Evolutionary conservation across 1,140 invertebrate genomes (phyloP), one percentile per base, ranked within the genome.

Genomic region (Stegodyphus mimosarum): DNA sequence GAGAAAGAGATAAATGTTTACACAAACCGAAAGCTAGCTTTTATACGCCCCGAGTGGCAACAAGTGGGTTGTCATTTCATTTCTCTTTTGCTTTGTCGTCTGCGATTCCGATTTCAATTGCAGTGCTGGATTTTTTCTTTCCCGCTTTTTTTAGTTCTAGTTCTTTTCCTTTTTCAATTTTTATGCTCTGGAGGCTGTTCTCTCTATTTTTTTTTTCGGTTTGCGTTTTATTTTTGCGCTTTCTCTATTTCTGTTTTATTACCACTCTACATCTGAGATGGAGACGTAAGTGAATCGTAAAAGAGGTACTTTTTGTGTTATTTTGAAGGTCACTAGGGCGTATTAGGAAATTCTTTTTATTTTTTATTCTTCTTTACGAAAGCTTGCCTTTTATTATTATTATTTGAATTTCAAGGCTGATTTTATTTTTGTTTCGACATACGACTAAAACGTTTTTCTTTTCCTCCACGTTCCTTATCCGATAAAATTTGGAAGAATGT

Each of bases 41-140:
- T 73, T 73, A 73, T 73, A 17, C 52, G 71, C 71, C 71, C 71
- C 71, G 71, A 84, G 81, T 84, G 81, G 81, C 81, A 84, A 84
- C 81, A 84, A 84, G 81, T 84, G 81, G 80, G 49, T 74, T 84
- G 81, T 84, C 81, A 83, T 83, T 83, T 76, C 81, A 75, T 83
- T 83, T 83, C 76, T 71, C 64, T 73, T 73, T 51, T 67, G 64
- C 64, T 33, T 33, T 33, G 33, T 33, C 33, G 33, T 33, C 33
- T 18, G 64, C 64, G 13, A 18, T 67, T 67, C 33, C 55, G 55
- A 67, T 67, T 67, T 67, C 17, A 67, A 17, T 67, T 67, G 13
- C 64, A 17, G 9, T 67, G 11, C 11, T 67, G 7, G 15, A 7
- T 15, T 7, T 67, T 73, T 55, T 11, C 51, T 15, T 49, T 71